Evolutionary conservation across 1,140 invertebrate species (phyloP).

Genomic region (Pogonognathellus flavescens): DNA sequence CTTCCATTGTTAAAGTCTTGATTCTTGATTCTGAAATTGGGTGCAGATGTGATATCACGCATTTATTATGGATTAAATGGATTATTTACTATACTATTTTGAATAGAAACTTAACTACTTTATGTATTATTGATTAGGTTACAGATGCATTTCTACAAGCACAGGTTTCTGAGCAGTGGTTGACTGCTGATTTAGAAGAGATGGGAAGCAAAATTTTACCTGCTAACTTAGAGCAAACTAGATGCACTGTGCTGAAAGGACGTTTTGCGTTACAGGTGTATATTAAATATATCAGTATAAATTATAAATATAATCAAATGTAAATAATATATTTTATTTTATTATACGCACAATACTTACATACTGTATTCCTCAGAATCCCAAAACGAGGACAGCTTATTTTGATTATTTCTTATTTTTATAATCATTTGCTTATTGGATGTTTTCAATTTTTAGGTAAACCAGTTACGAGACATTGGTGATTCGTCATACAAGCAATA

Average conservation of each 20-base stretch:
- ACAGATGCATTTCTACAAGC: constrained; percentile 50
- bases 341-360: not conserved
- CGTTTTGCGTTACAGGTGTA: constrained; percentile 76
- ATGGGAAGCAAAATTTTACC: no score
- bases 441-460: constrained; percentile 69
- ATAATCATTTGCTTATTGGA: not conserved
- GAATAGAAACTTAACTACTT: not conserved
- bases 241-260: no score
- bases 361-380: not conserved
- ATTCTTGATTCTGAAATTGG: no score
- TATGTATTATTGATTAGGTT: not conserved
- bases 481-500: constrained; percentile 77
- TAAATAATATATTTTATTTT: not conserved
- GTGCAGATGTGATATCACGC: no score
- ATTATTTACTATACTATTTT: no score
- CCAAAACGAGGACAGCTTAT: not conserved
- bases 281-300: not conserved
- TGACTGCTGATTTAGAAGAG: no score
- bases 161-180: no score
- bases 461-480: constrained; percentile 75
- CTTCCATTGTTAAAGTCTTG: no score
- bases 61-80: no score
- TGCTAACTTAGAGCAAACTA: no score
- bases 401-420: not conserved
- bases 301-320: not conserved